A percentile compares a stretch with the other conserved stretches of the same genome.
Evolutionary conservation across 35 echinoderm and acorn worm species (phyloP).

Genomic region (Diadema setosum): DNA sequence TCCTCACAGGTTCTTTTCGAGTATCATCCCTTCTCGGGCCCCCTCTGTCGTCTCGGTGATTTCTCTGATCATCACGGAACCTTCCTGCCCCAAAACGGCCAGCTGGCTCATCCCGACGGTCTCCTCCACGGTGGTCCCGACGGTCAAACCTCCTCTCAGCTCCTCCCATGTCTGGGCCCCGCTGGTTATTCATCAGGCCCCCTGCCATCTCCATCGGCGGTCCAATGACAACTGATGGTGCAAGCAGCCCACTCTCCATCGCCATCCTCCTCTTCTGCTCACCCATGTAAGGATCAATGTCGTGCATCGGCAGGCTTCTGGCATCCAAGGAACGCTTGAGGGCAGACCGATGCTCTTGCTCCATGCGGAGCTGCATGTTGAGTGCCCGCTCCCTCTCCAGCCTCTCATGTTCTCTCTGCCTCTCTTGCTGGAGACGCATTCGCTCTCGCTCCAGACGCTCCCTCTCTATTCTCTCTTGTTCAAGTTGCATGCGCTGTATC

Average conservation of each 20-base stretch:
- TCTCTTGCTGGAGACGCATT: conserved; percentile 64
- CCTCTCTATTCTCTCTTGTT: conserved; percentile 46
- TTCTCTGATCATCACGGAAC: conserved; percentile 44
- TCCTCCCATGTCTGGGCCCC: neutral
- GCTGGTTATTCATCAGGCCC: neutral
- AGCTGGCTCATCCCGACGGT: neutral
- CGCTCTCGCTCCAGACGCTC: conserved; percentile 63
- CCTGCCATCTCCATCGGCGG: conserved; percentile 16
- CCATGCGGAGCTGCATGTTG: conserved; percentile 62
- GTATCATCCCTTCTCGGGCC: conserved; percentile 19
- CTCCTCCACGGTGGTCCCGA: neutral
- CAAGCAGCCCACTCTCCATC: conserved; percentile 12
- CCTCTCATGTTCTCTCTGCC: conserved; percentile 70
- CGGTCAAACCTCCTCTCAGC: conserved; percentile 59
- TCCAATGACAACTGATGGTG: neutral
- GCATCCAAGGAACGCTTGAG: conserved; percentile 64
- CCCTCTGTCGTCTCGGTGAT: conserved; percentile 21
- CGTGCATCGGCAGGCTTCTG: conserved; percentile 56
- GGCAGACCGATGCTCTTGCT: conserved; percentile 59
- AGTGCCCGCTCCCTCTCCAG: conserved; percentile 68
- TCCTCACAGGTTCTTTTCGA: conserved; percentile 8
- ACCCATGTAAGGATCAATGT: conserved; percentile 60
- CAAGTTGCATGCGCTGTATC: conserved; percentile 37
- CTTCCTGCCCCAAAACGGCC: conserved; percentile 14
- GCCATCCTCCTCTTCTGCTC: conserved; percentile 75